Evolutionary conservation across 2,888 invertebrate genomes (phyloP).

Genomic region (Archips xylosteana): DNA sequence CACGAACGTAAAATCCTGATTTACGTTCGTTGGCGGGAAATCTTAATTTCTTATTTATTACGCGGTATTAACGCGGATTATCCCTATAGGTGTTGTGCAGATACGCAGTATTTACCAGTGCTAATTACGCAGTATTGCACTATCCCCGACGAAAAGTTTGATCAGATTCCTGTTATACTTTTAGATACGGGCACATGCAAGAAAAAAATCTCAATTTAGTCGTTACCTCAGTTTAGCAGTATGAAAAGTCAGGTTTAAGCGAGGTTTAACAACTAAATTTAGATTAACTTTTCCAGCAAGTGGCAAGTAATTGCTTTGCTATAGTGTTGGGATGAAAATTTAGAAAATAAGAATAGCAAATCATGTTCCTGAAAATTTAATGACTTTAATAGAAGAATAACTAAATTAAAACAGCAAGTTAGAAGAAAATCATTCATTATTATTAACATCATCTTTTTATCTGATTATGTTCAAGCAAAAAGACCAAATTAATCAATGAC

Average conservation of each 20-base stretch:
- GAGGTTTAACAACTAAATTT: no score
- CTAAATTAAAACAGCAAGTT: conserved; percentile 86
- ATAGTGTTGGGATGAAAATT: not conserved
- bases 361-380: conserved; percentile 84
- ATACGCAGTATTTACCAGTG: no score
- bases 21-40: no score
- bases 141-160: not conserved
- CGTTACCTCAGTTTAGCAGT: no score
- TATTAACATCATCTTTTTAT: conserved; percentile 79
- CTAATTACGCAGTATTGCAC: no score
- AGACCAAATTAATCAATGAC: conserved; percentile 85
- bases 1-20: not conserved
- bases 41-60: no score
- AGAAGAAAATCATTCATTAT: conserved; percentile 79
- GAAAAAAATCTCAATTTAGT: no score
- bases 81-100: no score
- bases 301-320: not conserved
- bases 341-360: conserved; percentile 56
- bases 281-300: no score
- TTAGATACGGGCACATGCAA: no score
- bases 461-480: conserved; percentile 80
- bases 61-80: no score
- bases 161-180: not conserved
- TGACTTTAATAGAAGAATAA: conserved; percentile 86
- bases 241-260: no score